A percentile compares a stretch with the other conserved stretches of the same genome.
phyloP scores from a whole-genome alignment of 2,797 vertebrate genomes.

The Lagorchestes hirsutus region DNA sequence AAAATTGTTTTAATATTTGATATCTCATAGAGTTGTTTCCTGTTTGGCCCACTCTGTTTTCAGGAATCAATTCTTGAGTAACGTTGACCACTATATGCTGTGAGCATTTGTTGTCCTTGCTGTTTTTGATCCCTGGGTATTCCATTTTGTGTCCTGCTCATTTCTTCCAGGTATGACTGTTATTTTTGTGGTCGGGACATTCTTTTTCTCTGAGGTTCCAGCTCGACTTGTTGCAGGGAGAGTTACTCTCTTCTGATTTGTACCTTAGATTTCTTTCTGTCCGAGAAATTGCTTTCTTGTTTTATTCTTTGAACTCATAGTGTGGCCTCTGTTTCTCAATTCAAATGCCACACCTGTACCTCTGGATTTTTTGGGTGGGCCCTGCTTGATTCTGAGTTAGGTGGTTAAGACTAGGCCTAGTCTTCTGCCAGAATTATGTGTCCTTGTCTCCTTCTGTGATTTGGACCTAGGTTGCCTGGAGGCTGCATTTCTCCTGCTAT shows the following conservation, averaged over 20 bases:
- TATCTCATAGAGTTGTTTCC: neutral
- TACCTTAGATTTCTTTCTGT: neutral
- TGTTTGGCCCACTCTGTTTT: neutral
- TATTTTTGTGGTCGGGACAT: neutral
- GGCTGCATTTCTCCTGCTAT: neutral
- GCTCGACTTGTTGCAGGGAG: neutral
- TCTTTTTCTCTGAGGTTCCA: neutral
- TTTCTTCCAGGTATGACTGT: neutral
- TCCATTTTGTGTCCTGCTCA: neutral
- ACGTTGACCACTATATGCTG: neutral
- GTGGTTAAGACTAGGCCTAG: neutral
- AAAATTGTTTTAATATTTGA: neutral
- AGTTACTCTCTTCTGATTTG: neutral
- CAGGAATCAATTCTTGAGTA: neutral
- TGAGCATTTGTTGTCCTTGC: neutral
- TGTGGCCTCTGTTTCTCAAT: neutral
- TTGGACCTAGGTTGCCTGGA: neutral
- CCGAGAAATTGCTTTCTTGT: neutral
- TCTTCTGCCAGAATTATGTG: neutral
- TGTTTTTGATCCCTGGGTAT: neutral
- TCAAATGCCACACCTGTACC: neutral
- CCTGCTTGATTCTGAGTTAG: neutral
- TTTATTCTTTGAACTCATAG: neutral
- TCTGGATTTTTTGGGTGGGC: neutral
- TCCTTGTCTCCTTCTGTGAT: neutral